Base-by-base conservation (phyloP, 1,140 invertebrate genomes). In the Pogonus chalceus region DNA sequence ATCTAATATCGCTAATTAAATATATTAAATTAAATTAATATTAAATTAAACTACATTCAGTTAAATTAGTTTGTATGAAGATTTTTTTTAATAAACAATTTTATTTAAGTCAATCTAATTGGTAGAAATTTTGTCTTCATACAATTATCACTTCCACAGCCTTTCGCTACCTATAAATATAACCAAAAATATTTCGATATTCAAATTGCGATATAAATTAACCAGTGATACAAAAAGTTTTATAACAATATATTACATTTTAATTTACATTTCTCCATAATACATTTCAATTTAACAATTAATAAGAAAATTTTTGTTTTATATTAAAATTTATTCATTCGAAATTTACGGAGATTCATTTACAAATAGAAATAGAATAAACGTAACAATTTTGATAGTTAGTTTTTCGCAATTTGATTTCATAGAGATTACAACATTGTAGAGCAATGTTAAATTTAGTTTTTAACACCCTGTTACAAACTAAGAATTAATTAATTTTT, bases 401-500 rank as follows among this genome's bases (percentile, higher is more conserved):
- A n/a, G n/a, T n/a, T n/a, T n/a, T n/a, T n/a, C n/a, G n/a, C n/a
- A n/a, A n/a, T n/a, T n/a, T n/a, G n/a, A n/a, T n/a, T n/a, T n/a
- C 9, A 16, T 18, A 16, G 9, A 43, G 37, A 43, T 43, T 43
- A 43, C 37, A 43, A 43, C 3, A 12, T 4, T 12, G 4, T 10
- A 43, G 7, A 16, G 7, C 18, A 43, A 31, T 10, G 37, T 43
- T 43, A 43, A 10, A 43, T 7, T 31, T 7, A 43, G 4, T 18
- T 7, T 43, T 43, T 43, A 31, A 43, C 37, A 43, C 37, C 37
- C 37, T 43, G 37, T 43, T n/a, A 43, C 18, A 4, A 43, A 43
- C 37, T 43, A 43, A 43, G 37, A 43, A 43, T 43, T 43, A 43
- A 43, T 43, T 43, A 10, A n/a, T n/a, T n/a, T n/a, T n/a, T n/a